phyloP scores from a whole-genome alignment of 92 coral and sea anemone genomes.

The Meandrina meandrites region DNA sequence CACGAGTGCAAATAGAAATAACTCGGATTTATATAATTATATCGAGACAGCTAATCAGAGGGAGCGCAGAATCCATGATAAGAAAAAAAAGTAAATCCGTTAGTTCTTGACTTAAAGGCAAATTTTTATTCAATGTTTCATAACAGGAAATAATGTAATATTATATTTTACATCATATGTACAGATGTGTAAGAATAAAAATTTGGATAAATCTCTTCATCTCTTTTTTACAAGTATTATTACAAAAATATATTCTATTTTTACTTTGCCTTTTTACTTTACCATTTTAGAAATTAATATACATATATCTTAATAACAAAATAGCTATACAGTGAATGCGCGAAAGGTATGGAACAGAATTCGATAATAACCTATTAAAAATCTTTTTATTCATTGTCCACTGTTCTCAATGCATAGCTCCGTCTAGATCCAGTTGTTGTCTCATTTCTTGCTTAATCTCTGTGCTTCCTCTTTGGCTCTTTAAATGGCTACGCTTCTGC shows the following conservation, averaged over 20 bases:
- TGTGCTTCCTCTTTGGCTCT: neutral
- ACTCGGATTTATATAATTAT: too few species aligned
- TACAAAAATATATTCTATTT: conserved; percentile 19
- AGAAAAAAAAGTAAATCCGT: neutral
- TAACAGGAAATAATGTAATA: neutral
- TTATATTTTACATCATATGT: conserved; percentile 15
- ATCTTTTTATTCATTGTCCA: neutral
- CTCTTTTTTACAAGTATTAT: conserved; percentile 1
- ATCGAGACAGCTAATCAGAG: neutral
- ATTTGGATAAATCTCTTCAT: conserved; percentile 28
- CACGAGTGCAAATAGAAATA: too few species aligned
- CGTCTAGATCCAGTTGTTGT: conserved; percentile 15
- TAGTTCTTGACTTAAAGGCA: neutral
- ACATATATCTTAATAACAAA: neutral
- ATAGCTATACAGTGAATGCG: neutral
- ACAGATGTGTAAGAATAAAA: conserved; percentile 28
- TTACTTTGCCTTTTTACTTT: conserved; percentile 15
- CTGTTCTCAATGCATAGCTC: neutral
- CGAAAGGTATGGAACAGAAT: neutral
- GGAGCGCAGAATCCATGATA: neutral
- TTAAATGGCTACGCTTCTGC: conserved; percentile 16
- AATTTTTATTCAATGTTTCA: conserved; percentile 14
- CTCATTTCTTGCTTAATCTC: neutral
- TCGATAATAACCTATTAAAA: neutral
- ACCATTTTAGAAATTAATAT: neutral